Evolutionary conservation across 2,113 vertebrate species (phyloP).

Genomic region (Callionymus lyra): DNA sequence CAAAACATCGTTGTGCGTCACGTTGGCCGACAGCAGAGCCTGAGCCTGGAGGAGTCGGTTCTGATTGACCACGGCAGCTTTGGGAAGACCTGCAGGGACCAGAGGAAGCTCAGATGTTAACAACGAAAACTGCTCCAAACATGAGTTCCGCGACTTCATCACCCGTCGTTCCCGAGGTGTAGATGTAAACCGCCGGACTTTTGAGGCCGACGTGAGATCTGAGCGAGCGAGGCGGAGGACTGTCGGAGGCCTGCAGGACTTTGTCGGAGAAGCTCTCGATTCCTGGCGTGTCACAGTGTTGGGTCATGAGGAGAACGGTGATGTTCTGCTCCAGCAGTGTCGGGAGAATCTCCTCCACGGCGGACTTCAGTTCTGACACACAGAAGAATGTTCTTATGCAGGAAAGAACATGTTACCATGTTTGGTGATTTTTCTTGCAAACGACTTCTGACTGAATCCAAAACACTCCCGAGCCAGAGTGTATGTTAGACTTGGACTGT

Average conservation of each 20-base stretch:
- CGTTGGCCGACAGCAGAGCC: constrained; percentile 28
- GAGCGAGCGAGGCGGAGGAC: constrained; percentile 58
- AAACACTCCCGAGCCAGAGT: no score
- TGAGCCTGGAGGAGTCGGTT: constrained; percentile 54
- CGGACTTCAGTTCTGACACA: constrained; percentile 64
- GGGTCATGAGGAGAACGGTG: constrained; percentile 67
- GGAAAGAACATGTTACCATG: no score
- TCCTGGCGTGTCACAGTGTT: constrained; percentile 58
- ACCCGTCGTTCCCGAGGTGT: constrained; percentile 88
- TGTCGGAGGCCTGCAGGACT: constrained; percentile 62
- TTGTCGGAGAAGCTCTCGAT: constrained; percentile 66
- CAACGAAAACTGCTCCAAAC: not conserved
- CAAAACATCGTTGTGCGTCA: constrained; percentile 61
- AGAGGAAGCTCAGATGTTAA: not conserved
- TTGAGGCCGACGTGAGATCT: constrained; percentile 66
- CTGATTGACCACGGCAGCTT: constrained; percentile 75
- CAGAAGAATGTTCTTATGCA: no score
- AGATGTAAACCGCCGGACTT: constrained; percentile 77
- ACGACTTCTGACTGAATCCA: no score
- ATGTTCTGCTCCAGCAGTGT: constrained; percentile 64
- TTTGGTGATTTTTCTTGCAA: no score
- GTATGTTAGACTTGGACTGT: no score
- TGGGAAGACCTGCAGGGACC: constrained; percentile 78
- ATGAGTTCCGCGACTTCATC: no score
- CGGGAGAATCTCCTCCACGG: constrained; percentile 73